Evolutionary conservation across 37 sponge, comb jelly and placozoan species (phyloP), one percentile per base, ranked within the genome.

Genomic region (Agelas oroides): DNA sequence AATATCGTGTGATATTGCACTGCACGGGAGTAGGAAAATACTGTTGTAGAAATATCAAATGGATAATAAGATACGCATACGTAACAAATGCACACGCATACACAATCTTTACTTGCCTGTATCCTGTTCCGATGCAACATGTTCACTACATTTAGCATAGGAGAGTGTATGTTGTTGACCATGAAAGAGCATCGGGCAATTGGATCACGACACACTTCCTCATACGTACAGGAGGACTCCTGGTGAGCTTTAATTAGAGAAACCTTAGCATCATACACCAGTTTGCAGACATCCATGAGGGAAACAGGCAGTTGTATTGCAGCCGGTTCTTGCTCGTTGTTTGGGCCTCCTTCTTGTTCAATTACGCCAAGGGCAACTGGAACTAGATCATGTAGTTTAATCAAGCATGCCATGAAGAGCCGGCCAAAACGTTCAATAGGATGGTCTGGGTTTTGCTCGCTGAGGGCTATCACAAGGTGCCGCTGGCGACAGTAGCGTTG

Each of bases 191-290:
- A 96, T 0, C 98, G 79, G 34, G 86, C 93, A 2, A 98, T 85
- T 0, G 97, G 86, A 13, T 90, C 80, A 24, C 65, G 73, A 69
- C 98, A 98, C 32, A 98, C 86, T 77, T 95, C 97, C 37, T 93
- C 89, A 68, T 96, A 96, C 6, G 95, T 71, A 36, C 89, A 77
- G 3, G 89, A 79, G 16, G 95, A 94, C 54, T 90, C 95, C 40
- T 96, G 97, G 56, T 90, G 91, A 25, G 89, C 95, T 53, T 93
- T 93, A 53, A 97, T 90, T 38, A 97, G 79, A 24, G 75, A 57
- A 59, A 91, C 65, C 79, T 97, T 97, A 8, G 90, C 92, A 32
- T 92, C 97, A 32, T 95, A 84, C 0, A 95, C 96, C 32, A 93
- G 61, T 78, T 94, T 93, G 46, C 94, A 93, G 28, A 97, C 54